Conservation (phyloP, 2,797 vertebrate genomes). For the Enteromius viviparus region DNA sequence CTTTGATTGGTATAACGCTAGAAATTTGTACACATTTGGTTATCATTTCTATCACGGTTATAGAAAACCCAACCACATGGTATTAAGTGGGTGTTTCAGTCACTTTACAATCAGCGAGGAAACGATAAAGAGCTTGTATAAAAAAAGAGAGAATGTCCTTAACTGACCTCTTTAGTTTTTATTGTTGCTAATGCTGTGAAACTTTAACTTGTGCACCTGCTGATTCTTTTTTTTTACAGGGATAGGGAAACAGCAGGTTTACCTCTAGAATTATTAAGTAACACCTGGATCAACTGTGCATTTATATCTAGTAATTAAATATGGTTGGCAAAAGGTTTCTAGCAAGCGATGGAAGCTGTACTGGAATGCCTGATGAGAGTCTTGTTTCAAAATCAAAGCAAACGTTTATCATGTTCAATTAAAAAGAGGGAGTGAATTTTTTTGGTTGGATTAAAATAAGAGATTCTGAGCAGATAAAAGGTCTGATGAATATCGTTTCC, state of each 20-base stretch:
- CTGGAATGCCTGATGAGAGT: neutral
- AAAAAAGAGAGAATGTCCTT: neutral
- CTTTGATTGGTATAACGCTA: neutral
- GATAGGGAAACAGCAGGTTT: neutral
- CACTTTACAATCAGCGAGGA: neutral
- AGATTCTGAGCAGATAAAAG: neutral
- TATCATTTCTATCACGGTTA: neutral
- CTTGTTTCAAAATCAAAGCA: conserved; percentile 4
- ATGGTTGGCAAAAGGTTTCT: conserved; percentile 13
- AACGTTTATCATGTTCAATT: conserved; percentile 4
- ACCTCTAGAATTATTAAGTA: conserved; percentile 10
- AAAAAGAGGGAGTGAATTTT: neutral
- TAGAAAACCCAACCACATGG: neutral
- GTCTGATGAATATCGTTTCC: conserved; percentile 17
- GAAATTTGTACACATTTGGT: conserved; percentile 1
- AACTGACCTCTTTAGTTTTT: neutral
- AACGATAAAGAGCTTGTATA: neutral
- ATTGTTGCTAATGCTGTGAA: neutral
- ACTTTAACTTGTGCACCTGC: neutral
- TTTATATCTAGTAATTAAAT: neutral
- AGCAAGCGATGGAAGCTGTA: neutral
- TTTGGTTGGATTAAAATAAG: neutral
- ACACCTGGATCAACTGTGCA: neutral
- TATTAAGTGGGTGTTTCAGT: neutral
- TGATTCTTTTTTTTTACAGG: neutral